A percentile compares a stretch with the other conserved stretches of the same genome.
Conservation (phyloP, 2,113 vertebrate species). For the Engraulis encrasicolus region DNA sequence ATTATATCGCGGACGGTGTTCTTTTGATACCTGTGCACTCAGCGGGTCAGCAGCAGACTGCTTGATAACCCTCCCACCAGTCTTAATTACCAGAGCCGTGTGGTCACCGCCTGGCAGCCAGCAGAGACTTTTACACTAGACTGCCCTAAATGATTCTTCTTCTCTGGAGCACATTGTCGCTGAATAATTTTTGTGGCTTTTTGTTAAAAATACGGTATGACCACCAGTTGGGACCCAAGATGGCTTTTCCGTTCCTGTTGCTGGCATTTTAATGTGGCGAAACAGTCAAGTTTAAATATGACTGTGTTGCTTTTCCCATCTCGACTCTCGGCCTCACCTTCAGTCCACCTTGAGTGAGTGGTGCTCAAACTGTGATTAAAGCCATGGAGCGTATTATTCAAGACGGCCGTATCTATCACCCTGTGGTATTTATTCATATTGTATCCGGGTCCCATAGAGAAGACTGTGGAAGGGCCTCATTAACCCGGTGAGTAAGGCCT, state of each 20-base stretch:
- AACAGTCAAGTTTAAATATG: background rate
- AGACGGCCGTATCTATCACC: background rate
- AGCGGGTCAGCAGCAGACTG: constrained; percentile 7
- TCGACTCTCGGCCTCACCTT: background rate
- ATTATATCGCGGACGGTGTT: too few relatives aligned
- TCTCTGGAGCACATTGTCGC: background rate
- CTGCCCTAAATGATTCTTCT: background rate
- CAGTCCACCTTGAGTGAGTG: background rate
- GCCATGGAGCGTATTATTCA: background rate
- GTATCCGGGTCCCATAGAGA: background rate
- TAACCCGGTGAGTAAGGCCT: constrained; percentile 60
- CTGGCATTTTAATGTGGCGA: background rate
- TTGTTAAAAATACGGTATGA: background rate
- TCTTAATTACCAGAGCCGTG: background rate
- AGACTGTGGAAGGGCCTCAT: constrained; percentile 71
- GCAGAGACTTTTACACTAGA: background rate
- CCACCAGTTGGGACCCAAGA: background rate
- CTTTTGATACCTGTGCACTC: constrained; percentile 6
- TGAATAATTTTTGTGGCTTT: background rate
- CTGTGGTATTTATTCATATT: background rate
- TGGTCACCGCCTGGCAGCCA: background rate
- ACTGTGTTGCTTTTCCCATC: background rate
- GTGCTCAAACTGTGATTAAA: background rate
- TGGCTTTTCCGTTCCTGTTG: background rate
- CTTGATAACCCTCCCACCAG: constrained; percentile 12